Percentiles rank a stretch among this genome's conserved stretches.
Conservation (phyloP, 1,140 invertebrate genomes). For the Leptinotarsa texana region DNA sequence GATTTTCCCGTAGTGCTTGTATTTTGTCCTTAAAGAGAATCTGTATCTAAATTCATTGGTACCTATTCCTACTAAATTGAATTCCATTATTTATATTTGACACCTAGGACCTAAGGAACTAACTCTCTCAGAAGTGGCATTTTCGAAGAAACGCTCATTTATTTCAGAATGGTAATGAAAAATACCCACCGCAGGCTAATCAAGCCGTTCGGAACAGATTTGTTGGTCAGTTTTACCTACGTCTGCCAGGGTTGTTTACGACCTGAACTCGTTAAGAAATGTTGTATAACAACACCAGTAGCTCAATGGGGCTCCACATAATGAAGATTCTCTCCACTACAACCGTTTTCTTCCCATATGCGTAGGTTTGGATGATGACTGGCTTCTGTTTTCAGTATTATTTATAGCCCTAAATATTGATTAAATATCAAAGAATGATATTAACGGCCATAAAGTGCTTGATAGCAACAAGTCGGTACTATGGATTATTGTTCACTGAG, state of each 20-base stretch:
- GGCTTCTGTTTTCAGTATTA: constrained; percentile 8
- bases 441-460: too few relatives aligned
- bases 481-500: too few relatives aligned
- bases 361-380: constrained; percentile 11
- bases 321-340: background rate
- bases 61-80: too few relatives aligned
- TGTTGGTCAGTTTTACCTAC: constrained; percentile 27
- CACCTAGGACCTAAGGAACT: background rate
- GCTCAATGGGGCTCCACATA: constrained; percentile 12
- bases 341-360: background rate
- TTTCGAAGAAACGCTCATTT: constrained; percentile 7
- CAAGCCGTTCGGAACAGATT: constrained; percentile 37
- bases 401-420: constrained; percentile 15
- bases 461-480: too few relatives aligned
- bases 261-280: constrained; percentile 36
- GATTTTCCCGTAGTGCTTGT: too few relatives aligned
- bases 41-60: too few relatives aligned
- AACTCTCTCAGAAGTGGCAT: constrained; percentile 8
- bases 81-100: background rate
- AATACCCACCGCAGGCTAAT: constrained; percentile 35
- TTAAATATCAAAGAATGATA: background rate
- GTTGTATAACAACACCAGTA: constrained; percentile 18
- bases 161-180: constrained; percentile 26
- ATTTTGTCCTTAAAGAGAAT: too few relatives aligned
- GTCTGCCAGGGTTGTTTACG: constrained; percentile 32